Evolutionary conservation across 2,888 invertebrate genomes (phyloP), one percentile per base, ranked within the genome.

Genomic region (Unio delphinus): DNA sequence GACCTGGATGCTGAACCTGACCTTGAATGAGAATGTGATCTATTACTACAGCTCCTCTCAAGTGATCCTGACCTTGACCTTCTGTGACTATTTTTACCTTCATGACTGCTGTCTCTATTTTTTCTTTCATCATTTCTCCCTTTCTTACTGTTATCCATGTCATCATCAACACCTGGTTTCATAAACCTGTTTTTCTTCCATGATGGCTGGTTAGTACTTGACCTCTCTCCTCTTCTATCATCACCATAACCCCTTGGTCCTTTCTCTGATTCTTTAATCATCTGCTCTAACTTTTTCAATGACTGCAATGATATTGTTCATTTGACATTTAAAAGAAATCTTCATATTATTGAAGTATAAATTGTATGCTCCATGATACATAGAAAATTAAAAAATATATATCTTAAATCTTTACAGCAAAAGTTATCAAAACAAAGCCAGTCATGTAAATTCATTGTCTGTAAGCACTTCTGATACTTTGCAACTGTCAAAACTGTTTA

Each of bases 251-350:
- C 59, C 20, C 55, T 34, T 59, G 59, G 28, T 61, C 66, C 62
- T 55, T 80, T 80, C 83, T 92, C 92, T n/a, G 92, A 92, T 76
- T 91, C 90, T 34, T 82, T 86, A 61, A 93, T 89, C 91, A 92
- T 90, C 1, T 86, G 80, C 74, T 91, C 83, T 65, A 93, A 89
- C 64, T 89, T 90, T 68, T 91, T 90, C 72, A 93, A 81, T 20
- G 92, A 92, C 92, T 92, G 83, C 58, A 90, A 88, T 23, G 23
- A 23, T 23, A 23, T 23, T 45, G 15, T 45, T 45, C 45, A 45
- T 15, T 2, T 15, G 45, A 45, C 8, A 45, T 45, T 11, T 45
- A 45, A 45, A 11, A 45, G 15, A 11, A 45, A 45, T 45, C 15
- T 45, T 15, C 45, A 45, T 45, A 45, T 45, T 45, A 45, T 15